phyloP scores from a whole-genome alignment of 2,888 invertebrate species.

The Magallana nippona region DNA sequence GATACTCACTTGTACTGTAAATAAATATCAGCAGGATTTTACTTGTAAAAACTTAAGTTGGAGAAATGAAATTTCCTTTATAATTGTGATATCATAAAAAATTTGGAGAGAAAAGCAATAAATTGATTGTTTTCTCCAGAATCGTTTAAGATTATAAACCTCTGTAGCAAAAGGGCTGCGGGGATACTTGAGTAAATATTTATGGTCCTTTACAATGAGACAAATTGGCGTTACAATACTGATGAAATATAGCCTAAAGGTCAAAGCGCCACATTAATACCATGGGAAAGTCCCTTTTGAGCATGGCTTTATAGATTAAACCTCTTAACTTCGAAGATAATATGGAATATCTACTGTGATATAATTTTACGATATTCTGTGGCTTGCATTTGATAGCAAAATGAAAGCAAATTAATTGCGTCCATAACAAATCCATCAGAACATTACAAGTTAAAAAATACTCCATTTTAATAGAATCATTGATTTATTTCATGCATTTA shows the following conservation, averaged over 20 bases:
- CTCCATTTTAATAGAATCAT: too few relatives aligned
- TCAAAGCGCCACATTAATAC: slow-evolving; percentile 7
- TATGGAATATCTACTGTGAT: too few relatives aligned
- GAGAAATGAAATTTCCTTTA: not conserved
- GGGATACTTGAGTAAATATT: slow-evolving; percentile 23
- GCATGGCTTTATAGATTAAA: not conserved
- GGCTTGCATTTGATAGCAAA: too few relatives aligned
- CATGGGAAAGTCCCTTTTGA: not conserved
- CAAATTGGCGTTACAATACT: not conserved
- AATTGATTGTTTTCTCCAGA: slow-evolving; percentile 5
- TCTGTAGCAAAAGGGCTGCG: not conserved
- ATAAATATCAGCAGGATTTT: not conserved
- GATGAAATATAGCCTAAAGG: slow-evolving; percentile 1
- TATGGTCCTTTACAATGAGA: not conserved
- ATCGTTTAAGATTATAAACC: slow-evolving; percentile 17
- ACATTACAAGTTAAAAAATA: too few relatives aligned
- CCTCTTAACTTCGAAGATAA: not conserved
- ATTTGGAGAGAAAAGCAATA: not conserved
- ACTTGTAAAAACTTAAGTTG: not conserved
- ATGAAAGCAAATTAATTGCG: too few relatives aligned
- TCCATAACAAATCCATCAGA: too few relatives aligned
- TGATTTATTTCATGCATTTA: too few relatives aligned
- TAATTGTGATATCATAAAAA: not conserved
- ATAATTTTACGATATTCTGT: too few relatives aligned
- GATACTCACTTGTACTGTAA: too few relatives aligned